Conservation (phyloP, 2,888 invertebrate species). For the Ashinkailepas kermadecensis region DNA sequence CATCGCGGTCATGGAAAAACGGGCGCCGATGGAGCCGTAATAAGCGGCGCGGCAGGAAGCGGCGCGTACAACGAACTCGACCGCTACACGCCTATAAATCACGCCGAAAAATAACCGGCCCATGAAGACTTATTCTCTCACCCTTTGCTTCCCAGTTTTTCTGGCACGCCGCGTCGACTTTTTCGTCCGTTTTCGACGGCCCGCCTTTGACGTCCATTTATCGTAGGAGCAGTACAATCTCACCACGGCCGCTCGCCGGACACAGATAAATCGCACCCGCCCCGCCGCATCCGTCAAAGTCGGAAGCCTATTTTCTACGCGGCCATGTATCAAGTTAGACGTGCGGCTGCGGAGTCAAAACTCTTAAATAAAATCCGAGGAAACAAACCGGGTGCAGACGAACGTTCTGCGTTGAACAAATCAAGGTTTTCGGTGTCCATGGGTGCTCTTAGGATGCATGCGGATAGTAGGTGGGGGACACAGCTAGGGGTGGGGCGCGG, state of each 20-base stretch:
- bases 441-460: too few species aligned
- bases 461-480: too few species aligned
- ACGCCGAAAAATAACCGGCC: conserved; percentile 16
- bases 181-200: conserved; percentile 17
- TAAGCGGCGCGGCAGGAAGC: neutral
- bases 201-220: conserved; percentile 19
- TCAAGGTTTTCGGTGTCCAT: too few species aligned
- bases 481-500: too few species aligned
- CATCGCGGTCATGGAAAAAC: neutral
- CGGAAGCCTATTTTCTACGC: conserved; percentile 23
- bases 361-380: conserved; percentile 6
- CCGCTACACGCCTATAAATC: conserved; percentile 18
- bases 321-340: conserved; percentile 16
- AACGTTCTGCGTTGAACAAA: neutral
- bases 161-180: conserved; percentile 2
- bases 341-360: neutral
- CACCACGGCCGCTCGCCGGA: conserved; percentile 14
- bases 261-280: conserved; percentile 17
- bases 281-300: conserved; percentile 22
- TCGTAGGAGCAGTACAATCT: conserved; percentile 22
- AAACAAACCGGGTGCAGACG: neutral
- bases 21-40: conserved; percentile 14
- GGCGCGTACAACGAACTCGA: conserved; percentile 2
- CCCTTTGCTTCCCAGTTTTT: conserved; percentile 15
- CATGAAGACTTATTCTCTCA: conserved; percentile 24